These are phyloP conservation scores for Willisornis vidua DNA, from an alignment of 2,113 vertebrate genomes.

Conservation along the genomic window DNA sequence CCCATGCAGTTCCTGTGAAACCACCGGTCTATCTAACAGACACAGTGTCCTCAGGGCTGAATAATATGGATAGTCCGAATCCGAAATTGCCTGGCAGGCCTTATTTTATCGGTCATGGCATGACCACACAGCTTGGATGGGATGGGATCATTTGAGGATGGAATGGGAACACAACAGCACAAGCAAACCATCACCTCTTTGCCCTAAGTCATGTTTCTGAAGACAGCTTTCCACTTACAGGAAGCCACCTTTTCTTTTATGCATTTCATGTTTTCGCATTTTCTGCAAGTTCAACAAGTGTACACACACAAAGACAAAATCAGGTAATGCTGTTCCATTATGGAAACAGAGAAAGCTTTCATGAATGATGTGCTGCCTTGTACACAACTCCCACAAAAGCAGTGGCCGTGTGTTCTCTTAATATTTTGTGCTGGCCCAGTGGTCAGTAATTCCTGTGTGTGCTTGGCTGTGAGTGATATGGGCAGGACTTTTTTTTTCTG, in stretches of 20 bases:
- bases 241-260: background rate
- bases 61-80: background rate
- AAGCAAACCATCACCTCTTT: background rate
- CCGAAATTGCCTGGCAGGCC: background rate
- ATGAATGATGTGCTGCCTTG: background rate
- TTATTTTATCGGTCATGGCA: background rate
- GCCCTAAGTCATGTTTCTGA: background rate
- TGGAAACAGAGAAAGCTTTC: background rate
- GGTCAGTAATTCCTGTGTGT: background rate
- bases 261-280: background rate
- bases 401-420: fast-evolving
- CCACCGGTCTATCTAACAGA: background rate
- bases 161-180: background rate
- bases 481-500: background rate
- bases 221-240: background rate
- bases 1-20: background rate
- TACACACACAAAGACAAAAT: background rate
- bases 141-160: background rate
- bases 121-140: background rate
- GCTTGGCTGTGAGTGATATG: fast-evolving
- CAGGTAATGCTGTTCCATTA: background rate
- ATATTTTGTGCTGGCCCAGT: fast-evolving
- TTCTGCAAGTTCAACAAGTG: background rate
- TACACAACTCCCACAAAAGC: background rate
- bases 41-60: background rate